Conservation (phyloP, 53 echinoderm and acorn worm genomes). For the Henricia sp. region DNA sequence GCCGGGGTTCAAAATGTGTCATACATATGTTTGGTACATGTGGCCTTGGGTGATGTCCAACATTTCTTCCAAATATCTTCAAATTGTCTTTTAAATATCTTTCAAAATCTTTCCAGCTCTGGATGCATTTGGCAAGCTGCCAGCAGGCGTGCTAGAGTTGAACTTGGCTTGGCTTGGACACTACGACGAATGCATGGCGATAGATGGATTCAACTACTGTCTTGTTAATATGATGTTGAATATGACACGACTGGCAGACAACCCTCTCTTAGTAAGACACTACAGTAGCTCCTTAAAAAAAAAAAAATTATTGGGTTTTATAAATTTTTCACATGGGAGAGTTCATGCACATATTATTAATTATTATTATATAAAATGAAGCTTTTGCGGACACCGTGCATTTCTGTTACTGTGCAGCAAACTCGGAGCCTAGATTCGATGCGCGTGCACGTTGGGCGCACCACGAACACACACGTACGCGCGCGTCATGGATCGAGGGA, state of each 20-base stretch:
- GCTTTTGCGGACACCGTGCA: no score
- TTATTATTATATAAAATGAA: no score
- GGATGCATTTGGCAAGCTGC: constrained; percentile 87
- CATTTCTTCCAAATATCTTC: no score
- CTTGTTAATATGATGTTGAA: constrained; percentile 41
- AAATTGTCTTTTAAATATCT: no score
- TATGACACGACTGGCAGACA: not conserved
- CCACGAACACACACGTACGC: not conserved
- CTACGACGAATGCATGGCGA: constrained; percentile 77
- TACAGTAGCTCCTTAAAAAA: not conserved
- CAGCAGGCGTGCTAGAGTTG: constrained; percentile 67
- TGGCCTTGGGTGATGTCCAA: no score
- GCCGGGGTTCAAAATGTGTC: no score
- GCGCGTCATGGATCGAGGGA: no score
- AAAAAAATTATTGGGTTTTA: not conserved
- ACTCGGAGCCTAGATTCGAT: not conserved
- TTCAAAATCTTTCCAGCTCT: constrained; percentile 66
- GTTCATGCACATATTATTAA: not conserved
- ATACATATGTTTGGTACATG: no score
- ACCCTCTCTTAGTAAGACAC: no score
- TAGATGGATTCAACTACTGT: constrained; percentile 77
- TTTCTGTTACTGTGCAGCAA: no score
- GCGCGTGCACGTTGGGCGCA: not conserved
- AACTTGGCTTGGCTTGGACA: constrained; percentile 83
- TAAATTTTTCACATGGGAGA: no score